Base-by-base conservation (phyloP, 2,797 vertebrate genomes). In the Pagetopsis macropterus region DNA sequence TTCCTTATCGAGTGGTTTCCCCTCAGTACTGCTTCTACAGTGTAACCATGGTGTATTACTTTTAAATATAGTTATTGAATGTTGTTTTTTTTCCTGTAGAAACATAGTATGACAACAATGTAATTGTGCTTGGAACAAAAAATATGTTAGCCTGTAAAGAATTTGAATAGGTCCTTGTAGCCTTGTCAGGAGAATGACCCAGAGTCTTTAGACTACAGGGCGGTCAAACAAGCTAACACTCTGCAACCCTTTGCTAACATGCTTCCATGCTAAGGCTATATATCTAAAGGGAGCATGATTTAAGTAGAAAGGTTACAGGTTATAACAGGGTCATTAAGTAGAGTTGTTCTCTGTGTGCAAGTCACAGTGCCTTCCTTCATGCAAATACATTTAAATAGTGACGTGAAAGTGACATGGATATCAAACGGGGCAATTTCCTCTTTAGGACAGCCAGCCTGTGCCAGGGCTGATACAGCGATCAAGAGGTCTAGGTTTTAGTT, bases 291-390 rank as follows among this genome's bases (percentile, higher is more conserved):
- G 79, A 79, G 76, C 75, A 21, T 66, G 79, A 71, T 69, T 44
- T 51, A 82, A 87, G 82, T 71, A 75, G 64, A 90, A 81, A 79
- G 76, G 60, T 70, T 83, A 84, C 78, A 83, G 82, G 79, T 79
- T 79, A 80, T 68, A 79, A 84, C 82, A 86, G 76, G 79, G 81
- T 86, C 84, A 59, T 88, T 75, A 62, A 76, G 59, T 70, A 43
- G 65, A 82, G 71, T 85, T 66, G 65, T 84, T 89, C 83, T 92
- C 84, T 85, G 84, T 91, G 89, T 91, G 88, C 73, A 87, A 93
- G 91, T 93, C 89, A 88, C 89, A 93, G 94, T 95, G 95, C 94
- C 94, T 95, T 95, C 82, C 88, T 89, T 87, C 87, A 93, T 91
- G 85, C 92, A 92, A 93, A 93, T 89, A 91, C 88, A 92, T 92